Evolutionary conservation across 2,888 invertebrate genomes (phyloP), one percentile per base, ranked within the genome.

Genomic region (Marasmarcha lunaedactyla): DNA sequence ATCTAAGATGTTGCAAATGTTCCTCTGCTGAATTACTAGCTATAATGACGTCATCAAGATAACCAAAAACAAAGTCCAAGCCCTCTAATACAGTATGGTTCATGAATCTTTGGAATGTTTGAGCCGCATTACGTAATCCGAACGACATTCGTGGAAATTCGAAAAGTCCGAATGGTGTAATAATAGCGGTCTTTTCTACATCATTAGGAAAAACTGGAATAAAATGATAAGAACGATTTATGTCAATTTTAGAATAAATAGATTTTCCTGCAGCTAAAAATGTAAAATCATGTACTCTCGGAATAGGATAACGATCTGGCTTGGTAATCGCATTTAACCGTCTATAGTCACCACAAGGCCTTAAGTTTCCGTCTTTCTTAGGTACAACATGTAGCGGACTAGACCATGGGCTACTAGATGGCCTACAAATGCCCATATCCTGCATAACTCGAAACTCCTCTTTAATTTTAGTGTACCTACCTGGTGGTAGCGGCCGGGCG

Each of bases 21-120:
- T 30, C 30, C 10, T 30, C 30, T 9, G 30, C n/a, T 10, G 4
- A 30, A 11, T 30, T 30, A 11, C 30, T 30, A 30, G 30, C 30
- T 30, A 30, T 7, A 30, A 30, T 30, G 30, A 30, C 30, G 30
- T 30, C 30, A 30, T 10, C n/a, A n/a, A n/a, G n/a, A n/a, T n/a
- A n/a, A n/a, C n/a, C n/a, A n/a, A 30, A 30, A 4, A 30, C 30
- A 30, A 30, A 30, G 10, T 30, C 4, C 10, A 30, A 30, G 10
- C 30, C 30, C 30, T 30, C 30, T 10, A 30, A 30, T n/a, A 30
- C 30, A 30, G 30, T 30, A 30, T 30, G 30, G 30, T 30, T 30
- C 30, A 30, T 30, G 11, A 30, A 42, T 25, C 13, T 41, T 36
- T 2, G 39, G 41, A n/a, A n/a, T n/a, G n/a, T n/a, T n/a, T n/a